phyloP scores from a whole-genome alignment of 2,888 invertebrate species.

The Eristalinus sepulchralis region DNA sequence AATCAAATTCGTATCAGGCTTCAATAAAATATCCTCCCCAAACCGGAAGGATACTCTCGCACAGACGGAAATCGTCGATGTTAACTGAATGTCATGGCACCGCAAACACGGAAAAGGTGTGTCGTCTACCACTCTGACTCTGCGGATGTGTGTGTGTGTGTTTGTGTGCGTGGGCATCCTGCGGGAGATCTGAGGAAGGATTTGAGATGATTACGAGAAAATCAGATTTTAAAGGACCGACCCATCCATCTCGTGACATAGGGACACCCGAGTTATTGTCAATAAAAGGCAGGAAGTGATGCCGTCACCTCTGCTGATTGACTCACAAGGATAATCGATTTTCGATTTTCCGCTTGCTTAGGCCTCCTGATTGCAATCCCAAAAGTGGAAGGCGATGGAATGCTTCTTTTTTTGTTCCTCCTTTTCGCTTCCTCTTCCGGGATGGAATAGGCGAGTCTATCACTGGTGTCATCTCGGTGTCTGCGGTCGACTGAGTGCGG shows the following conservation, averaged over 20 bases:
- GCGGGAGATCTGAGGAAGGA: background rate
- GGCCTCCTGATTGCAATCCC: conserved; percentile 67
- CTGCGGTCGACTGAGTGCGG: conserved; percentile 13
- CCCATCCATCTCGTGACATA: conserved; percentile 38
- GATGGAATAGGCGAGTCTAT: background rate
- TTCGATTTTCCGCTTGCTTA: conserved; percentile 70
- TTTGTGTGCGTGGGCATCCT: background rate
- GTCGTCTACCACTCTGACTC: background rate
- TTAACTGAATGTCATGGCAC: conserved; percentile 23
- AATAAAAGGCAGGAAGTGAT: conserved; percentile 37
- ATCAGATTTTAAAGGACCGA: conserved; percentile 6
- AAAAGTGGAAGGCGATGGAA: conserved; percentile 24
- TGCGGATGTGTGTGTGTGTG: background rate
- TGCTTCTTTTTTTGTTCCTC: background rate
- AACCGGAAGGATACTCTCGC: conserved; percentile 37
- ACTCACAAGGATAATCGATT: conserved; percentile 68
- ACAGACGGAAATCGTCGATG: conserved; percentile 25
- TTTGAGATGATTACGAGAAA: conserved; percentile 28
- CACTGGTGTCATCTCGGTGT: conserved; percentile 30
- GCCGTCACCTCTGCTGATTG: conserved; percentile 44
- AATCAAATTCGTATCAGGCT: conserved; percentile 45
- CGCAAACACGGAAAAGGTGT: conserved; percentile 6
- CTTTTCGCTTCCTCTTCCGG: conserved; percentile 2
- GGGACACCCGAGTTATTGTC: conserved; percentile 32
- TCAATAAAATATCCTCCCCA: conserved; percentile 35